Evolutionary conservation across 2,888 invertebrate genomes (phyloP).

Genomic region (Tenthredo livida): DNA sequence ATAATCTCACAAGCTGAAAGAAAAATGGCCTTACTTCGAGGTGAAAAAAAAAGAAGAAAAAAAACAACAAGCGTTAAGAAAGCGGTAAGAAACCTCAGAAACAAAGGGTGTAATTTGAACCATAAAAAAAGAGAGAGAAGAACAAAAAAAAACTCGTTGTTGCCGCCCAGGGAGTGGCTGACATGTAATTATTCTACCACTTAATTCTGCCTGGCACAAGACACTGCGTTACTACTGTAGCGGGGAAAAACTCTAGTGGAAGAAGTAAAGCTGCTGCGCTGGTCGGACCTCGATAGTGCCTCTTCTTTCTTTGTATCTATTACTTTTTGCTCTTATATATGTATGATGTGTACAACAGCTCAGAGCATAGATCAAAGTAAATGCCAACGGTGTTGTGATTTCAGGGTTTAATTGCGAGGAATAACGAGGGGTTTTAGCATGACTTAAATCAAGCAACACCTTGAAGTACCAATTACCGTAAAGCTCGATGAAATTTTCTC

Average conservation of each 20-base stretch:
- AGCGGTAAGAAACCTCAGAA: slow-evolving; percentile 46
- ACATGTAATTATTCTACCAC: slow-evolving; percentile 61
- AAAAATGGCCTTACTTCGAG: slow-evolving; percentile 28
- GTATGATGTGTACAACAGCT: not conserved
- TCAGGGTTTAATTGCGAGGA: not conserved
- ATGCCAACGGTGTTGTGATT: not conserved
- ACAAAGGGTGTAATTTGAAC: slow-evolving; percentile 51
- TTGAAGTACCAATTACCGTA: not conserved
- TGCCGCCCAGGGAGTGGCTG: slow-evolving; percentile 56
- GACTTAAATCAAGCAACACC: not conserved
- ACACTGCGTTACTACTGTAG: slow-evolving; percentile 37
- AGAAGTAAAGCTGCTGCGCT: not conserved
- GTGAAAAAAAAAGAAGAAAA: slow-evolving; percentile 10
- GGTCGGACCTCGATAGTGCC: slow-evolving; percentile 25
- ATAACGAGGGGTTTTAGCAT: not conserved
- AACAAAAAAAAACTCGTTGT: slow-evolving; percentile 35
- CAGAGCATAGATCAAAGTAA: not conserved
- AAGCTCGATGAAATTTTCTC: not conserved
- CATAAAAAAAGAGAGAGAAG: not conserved
- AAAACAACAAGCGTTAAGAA: slow-evolving; percentile 9
- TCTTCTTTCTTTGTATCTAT: slow-evolving; percentile 7
- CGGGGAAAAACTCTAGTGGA: slow-evolving; percentile 17
- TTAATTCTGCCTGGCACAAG: slow-evolving; percentile 53
- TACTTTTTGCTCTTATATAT: not conserved
- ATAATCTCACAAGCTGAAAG: slow-evolving; percentile 29